Evolutionary conservation across 2,113 vertebrate species (phyloP), one percentile per base, ranked within the genome.

Genomic region (Callospermophilus lateralis): DNA sequence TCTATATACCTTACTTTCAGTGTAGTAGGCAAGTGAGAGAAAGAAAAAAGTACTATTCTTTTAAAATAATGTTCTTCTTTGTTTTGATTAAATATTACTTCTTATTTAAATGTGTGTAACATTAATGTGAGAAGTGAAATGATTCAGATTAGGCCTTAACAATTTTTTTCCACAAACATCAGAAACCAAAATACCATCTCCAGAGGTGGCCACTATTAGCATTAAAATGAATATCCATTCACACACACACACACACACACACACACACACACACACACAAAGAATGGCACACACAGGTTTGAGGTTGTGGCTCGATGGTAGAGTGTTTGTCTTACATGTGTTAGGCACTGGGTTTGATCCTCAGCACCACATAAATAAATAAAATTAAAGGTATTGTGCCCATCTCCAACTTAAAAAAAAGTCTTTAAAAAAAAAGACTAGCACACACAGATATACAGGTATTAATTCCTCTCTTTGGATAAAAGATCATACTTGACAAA

Each of bases 61-160:
- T 77, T 90, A 3, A 89, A 61, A 42, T 7, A 37, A 16, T 39
- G 22, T 32, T 90, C 37, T 73, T 86, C 48, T 26, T 87, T 81
- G 9, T 92, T 77, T 96, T 83, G 53, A 86, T 42, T 89, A 88
- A 92, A 76, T 32, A 79, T 74, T 67, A 39, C 24, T 53, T 89
- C 28, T 79, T 88, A 84, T 61, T 84, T 84, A 86, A 94, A 87
- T 68, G 30, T 70, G 5, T 39, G 22, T 26, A 81, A 17, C 81
- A 77, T 65, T 20, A 96, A 92, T 28, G 7, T 80, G 42, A 96
- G 48, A 95, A 77, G 4, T 76, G 13, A 84, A 90, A 78, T 24
- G 58, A 55, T 67, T 95, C 39, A 90, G 5, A 61, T 28, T 72
- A 90, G 24, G 0, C 2, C 20, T 90, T 55, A 84, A 74, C 32